phyloP scores from a whole-genome alignment of 2,888 invertebrate genomes.

The Dasysyrphus tricinctus region DNA sequence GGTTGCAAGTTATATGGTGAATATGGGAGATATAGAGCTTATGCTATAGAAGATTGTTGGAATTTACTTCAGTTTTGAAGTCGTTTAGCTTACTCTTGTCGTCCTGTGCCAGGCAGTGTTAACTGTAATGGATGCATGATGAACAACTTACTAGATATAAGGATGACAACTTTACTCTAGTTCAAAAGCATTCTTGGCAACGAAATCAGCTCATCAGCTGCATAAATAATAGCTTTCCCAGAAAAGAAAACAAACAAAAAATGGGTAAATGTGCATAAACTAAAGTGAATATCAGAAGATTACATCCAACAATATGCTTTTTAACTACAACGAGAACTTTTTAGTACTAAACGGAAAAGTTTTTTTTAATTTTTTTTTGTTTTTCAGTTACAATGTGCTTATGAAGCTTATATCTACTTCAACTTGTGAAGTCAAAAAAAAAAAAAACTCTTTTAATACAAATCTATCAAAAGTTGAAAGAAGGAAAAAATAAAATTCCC shows the following conservation, averaged over 20 bases:
- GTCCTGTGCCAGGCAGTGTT: conserved; percentile 2
- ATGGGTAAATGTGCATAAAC: conserved; percentile 32
- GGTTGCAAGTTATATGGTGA: background rate
- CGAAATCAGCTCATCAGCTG: conserved; percentile 69
- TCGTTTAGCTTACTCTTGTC: conserved; percentile 63
- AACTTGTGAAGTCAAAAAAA: background rate
- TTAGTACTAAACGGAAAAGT: conserved; percentile 17
- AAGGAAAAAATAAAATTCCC: background rate
- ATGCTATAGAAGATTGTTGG: conserved; percentile 68
- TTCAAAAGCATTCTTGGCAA: conserved; percentile 66
- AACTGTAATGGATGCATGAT: conserved; percentile 39
- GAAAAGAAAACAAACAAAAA: background rate
- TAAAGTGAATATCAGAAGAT: conserved; percentile 32
- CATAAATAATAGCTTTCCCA: conserved; percentile 48
- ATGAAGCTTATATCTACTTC: conserved; percentile 11
- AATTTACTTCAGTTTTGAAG: conserved; percentile 72
- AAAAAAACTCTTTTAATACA: background rate
- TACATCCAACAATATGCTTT: conserved; percentile 39
- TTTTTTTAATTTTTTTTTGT: background rate
- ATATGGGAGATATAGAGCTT: conserved; percentile 19
- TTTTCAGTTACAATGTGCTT: background rate
- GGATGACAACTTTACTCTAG: conserved; percentile 58
- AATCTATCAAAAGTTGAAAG: conserved; percentile 19
- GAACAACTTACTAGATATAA: conserved; percentile 25
- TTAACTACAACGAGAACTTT: conserved; percentile 30